A percentile compares a stretch with the other conserved stretches of the same genome.
Evolutionary conservation across 1,140 invertebrate species (phyloP).

Genomic region (Bombus difficillimus): DNA sequence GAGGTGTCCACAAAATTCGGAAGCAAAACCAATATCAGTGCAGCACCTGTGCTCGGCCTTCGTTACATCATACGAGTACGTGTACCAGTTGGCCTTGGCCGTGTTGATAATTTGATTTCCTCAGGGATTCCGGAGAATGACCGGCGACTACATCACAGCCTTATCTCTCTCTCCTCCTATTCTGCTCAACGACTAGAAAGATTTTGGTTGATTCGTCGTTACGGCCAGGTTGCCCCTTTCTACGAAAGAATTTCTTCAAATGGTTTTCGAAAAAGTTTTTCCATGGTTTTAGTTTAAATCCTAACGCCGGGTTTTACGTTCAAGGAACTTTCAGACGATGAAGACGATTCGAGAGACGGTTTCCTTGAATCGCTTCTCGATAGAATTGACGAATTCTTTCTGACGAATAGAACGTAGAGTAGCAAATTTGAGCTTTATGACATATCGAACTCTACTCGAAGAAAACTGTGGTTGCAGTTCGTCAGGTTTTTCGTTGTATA

Average conservation of each 20-base stretch:
- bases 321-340: no score
- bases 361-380: no score
- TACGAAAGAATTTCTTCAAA: neutral
- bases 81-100: conserved; percentile 28
- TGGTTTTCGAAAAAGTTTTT: neutral
- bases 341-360: no score
- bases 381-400: no score
- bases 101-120: conserved; percentile 69
- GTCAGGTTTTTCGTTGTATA: no score
- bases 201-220: neutral
- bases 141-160: conserved; percentile 27
- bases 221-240: no score
- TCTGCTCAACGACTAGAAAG: neutral
- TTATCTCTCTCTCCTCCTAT: conserved; percentile 12
- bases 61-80: conserved; percentile 56
- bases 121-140: conserved; percentile 46
- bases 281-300: neutral
- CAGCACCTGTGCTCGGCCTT: conserved; percentile 66
- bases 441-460: no score
- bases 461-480: no score
- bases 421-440: no score
- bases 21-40: conserved; percentile 71
- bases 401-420: no score
- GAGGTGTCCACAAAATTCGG: conserved; percentile 65
- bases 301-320: no score